Base-by-base conservation (phyloP, 1,140 invertebrate species). In the Pogonomyrmex barbatus region DNA sequence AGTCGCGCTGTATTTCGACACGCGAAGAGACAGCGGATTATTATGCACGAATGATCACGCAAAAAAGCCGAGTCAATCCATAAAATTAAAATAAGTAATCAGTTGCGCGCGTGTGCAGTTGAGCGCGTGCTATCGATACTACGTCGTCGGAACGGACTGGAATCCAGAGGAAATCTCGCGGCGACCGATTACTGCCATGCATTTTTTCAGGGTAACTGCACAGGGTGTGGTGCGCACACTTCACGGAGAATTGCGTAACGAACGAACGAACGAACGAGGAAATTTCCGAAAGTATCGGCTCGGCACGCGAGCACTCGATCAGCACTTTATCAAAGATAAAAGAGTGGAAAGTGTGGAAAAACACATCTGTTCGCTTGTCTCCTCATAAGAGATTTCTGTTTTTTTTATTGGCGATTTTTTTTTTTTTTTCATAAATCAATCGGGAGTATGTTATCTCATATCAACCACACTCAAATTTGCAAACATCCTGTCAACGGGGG, bases 261-360 rank as follows among this genome's bases (percentile, higher is more conserved):
- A n/a, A 9, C 4, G 42, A 24, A 56, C 4, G 50, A 54, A 67
- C 17, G 33, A 24, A 54, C 33, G 33, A 58, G 78, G 54, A 83
- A 83, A 47, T 73, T 83, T 60, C 52, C 52, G 42, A 73, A 82
- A 71, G 42, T 14, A 24, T 60, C 8, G 42, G 10, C 4, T 30
- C 30, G 36, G 8, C 17, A 14, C 30, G 24, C 54, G 24, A 73
- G 17, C 45, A 73, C 9, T 58, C n/a, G 4, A 45, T 45, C 24
- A 24, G 24, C 24, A 24, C 24, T 70, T 81, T 30, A 39, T 9
- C 8, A 12, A 1, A 56, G 42, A 82, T 50, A 60, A 82, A 10
- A 39, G 6, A 24, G 14, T 14, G 17, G 42, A 30, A 76, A 47
- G 36, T 39, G 4, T 50, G n/a, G 5, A 30, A 36, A 47, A 14